Percentiles rank a stretch among this genome's conserved stretches.
Evolutionary conservation across 2,797 vertebrate species (phyloP).

Genomic region (Babyrousa celebensis): DNA sequence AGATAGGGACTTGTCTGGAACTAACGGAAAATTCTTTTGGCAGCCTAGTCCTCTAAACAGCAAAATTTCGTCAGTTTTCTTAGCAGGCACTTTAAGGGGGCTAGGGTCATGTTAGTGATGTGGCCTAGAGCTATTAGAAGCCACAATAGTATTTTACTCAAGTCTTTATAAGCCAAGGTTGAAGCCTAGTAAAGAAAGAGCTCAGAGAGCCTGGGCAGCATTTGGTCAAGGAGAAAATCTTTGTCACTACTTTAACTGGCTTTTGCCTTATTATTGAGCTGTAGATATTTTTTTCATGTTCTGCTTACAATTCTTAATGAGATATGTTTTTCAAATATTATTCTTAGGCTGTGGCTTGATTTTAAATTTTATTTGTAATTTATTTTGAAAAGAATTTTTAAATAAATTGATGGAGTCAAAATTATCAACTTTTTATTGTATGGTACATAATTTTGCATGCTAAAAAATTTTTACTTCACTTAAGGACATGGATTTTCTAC

Average conservation of each 20-base stretch:
- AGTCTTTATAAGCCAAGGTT: background rate
- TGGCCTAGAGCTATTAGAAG: background rate
- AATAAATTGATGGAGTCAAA: background rate
- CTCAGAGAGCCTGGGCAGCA: background rate
- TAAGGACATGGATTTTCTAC: background rate
- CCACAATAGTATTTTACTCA: background rate
- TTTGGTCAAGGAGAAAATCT: background rate
- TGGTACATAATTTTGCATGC: background rate
- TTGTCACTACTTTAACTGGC: background rate
- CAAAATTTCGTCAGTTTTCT: background rate
- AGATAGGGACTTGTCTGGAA: background rate
- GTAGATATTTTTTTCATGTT: background rate
- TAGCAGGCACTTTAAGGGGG: background rate
- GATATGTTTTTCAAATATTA: background rate
- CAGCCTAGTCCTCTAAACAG: background rate
- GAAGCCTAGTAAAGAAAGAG: background rate
- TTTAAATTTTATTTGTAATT: background rate
- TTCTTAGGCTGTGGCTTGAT: background rate
- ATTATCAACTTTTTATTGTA: background rate
- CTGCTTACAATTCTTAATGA: background rate
- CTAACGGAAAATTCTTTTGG: background rate
- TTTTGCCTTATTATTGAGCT: background rate
- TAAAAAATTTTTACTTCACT: background rate
- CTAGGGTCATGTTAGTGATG: background rate
- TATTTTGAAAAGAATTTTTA: background rate